Base-by-base conservation (phyloP, 1,140 invertebrate genomes). In the Bombus waltoni region DNA sequence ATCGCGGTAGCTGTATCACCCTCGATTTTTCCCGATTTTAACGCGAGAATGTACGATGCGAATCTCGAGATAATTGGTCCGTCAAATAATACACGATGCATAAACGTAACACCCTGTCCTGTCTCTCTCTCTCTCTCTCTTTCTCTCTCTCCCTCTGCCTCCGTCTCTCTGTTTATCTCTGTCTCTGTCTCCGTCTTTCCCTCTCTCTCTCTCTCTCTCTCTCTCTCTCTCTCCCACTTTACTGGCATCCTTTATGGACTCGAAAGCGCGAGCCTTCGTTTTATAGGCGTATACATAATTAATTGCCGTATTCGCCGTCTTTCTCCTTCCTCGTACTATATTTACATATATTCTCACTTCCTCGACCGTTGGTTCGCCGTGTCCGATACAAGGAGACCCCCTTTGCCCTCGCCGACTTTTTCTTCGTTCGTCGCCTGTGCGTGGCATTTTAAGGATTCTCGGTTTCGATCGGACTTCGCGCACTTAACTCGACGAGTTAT, bases 221-320 rank as follows among this genome's bases (percentile, higher is more conserved):
- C 57, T 8, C 25, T 25, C 25, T 25, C 57, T 8, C 8, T 3
- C 6, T 35, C 68, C 18, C 57, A n/a, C 62, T 40, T 38, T 5
- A 22, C 65, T 66, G 53, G 28, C 70, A 73, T 90, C 76, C 59
- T 90, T 90, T 90, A 90, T 88, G 89, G 86, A 86, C 86, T 88
- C 89, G 87, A 90, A 90, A 88, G 87, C 83, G 86, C 87, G 89
- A 90, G 80, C 73, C 83, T 86, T 90, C 89, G 86, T 90, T 90
- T 90, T 90, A 88, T 86, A 87, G 88, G 86, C 89, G 89, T 90
- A 90, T 90, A 90, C 89, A 90, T 90, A 90, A 90, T 90, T 90
- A 90, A 90, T 90, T 90, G 89, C 89, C 53, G 47, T 53, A 66
- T 62, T 87, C 80, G 73, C 73, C 42, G 85, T 83, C 76, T 83